Conservation (phyloP, 2,113 vertebrate species). For the Leucosticte australis region DNA sequence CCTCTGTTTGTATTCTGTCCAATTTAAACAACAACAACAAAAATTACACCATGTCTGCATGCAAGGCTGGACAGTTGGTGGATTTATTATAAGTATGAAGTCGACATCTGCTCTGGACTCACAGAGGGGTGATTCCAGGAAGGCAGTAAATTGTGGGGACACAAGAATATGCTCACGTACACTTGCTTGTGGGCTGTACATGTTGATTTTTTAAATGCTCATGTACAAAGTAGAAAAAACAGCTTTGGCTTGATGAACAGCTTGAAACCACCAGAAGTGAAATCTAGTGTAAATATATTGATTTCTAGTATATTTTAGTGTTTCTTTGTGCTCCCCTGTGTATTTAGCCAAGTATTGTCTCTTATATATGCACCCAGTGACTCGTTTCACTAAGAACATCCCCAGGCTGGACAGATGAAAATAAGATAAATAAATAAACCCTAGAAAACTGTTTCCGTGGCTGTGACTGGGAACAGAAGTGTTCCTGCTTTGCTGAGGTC, state of each 20-base stretch:
- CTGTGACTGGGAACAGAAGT: not conserved
- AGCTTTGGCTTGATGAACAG: not conserved
- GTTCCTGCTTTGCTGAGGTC: not conserved
- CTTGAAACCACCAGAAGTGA: not conserved
- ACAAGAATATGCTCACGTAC: not conserved
- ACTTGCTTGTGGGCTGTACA: not conserved
- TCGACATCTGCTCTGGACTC: not conserved
- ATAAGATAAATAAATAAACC: not conserved
- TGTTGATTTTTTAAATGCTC: not conserved
- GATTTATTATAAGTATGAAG: not conserved
- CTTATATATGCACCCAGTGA: not conserved
- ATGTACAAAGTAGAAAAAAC: not conserved
- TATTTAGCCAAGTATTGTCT: not conserved
- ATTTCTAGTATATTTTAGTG: not conserved
- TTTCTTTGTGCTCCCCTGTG: not conserved
- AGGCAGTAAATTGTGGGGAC: not conserved
- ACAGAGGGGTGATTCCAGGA: not conserved
- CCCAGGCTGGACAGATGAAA: not conserved
- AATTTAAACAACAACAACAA: not conserved
- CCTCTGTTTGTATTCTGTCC: not conserved
- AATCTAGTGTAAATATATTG: not conserved
- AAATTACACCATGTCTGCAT: not conserved
- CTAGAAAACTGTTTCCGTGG: not conserved
- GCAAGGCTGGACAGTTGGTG: not conserved
- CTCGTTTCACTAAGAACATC: not conserved